Base-by-base conservation (phyloP, 64 coral and sea anemone species). In the Dendrophyllia cribrosa region DNA sequence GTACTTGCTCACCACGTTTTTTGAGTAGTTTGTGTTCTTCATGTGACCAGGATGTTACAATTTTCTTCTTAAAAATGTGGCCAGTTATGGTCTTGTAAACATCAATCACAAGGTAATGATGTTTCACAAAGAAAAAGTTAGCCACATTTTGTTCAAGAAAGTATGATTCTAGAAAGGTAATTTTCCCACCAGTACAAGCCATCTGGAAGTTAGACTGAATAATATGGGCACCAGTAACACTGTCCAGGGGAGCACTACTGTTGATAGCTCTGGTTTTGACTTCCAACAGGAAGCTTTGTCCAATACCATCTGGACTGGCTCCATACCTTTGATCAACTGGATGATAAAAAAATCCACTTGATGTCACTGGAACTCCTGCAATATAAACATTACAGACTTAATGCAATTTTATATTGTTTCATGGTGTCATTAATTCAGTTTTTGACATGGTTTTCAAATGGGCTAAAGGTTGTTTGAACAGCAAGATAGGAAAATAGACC, bases 221-320 rank as follows among this genome's bases (percentile, higher is more conserved):
- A 3, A 82, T 58, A 53, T 90, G 77, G 20, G 76, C 80, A 6
- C 20, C 78, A 61, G 78, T 74, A 59, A 91, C 52, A 74, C 63
- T 25, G 26, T 66, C 70, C 72, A 91, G 89, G 19, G 89, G 89
- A 56, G 65, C n/a, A 14, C 5, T 59, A 72, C 50, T 71, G 50
- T 72, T 77, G 59, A 50, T 43, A 34, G 89, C 71, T 59, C 89
- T 11, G 16, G 89, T 82, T 55, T 83, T 91, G 9, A 82, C 89
- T 53, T 91, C 66, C 50, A 91, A 20, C 7, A 62, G 59, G 72
- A 91, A 83, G 6, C 63, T 72, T 47, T 84, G 50, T 43, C 78
- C 69, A 84, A 84, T 65, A 58, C 89, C 67, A 91, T 91, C 89
- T 73, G 78, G 89, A 69, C 89, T 91, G 20, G 56, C 89, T 10